These are phyloP conservation scores for Strix uralensis DNA, from an alignment of 2,113 vertebrate genomes.

Conservation along the genomic window DNA sequence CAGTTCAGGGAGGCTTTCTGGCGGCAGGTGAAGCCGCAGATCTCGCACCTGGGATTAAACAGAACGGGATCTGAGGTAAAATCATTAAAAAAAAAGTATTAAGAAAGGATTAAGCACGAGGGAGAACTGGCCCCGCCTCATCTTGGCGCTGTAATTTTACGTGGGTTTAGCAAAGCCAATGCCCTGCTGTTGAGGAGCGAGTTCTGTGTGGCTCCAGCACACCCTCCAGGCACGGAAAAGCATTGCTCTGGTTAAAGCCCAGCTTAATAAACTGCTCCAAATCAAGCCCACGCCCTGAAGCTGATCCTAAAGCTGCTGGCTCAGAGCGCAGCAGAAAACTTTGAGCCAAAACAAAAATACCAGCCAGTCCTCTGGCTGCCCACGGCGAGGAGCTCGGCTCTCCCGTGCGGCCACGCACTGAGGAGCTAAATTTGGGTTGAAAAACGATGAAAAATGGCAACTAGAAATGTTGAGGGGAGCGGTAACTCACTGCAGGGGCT, in stretches of 20 bases:
- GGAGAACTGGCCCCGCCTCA: neutral
- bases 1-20: slow-evolving; percentile 88
- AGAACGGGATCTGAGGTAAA: neutral
- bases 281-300: neutral
- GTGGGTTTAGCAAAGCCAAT: neutral
- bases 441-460: neutral
- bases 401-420: fast-evolving
- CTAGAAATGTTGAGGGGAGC: fast-evolving
- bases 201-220: neutral
- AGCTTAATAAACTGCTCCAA: neutral
- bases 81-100: too few relatives aligned
- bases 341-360: neutral
- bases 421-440: neutral
- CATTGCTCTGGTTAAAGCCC: neutral
- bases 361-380: neutral
- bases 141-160: too few relatives aligned
- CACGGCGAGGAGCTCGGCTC: fast-evolving
- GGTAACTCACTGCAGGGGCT: slow-evolving; percentile 81
- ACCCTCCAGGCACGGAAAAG: neutral
- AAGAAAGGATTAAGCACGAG: neutral
- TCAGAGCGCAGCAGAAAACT: neutral
- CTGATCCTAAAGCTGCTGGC: neutral
- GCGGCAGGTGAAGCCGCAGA: slow-evolving; percentile 84
- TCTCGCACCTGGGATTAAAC: slow-evolving; percentile 76
- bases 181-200: too few relatives aligned